Conservation (phyloP, 2,113 vertebrate species). For the Mola mola region DNA sequence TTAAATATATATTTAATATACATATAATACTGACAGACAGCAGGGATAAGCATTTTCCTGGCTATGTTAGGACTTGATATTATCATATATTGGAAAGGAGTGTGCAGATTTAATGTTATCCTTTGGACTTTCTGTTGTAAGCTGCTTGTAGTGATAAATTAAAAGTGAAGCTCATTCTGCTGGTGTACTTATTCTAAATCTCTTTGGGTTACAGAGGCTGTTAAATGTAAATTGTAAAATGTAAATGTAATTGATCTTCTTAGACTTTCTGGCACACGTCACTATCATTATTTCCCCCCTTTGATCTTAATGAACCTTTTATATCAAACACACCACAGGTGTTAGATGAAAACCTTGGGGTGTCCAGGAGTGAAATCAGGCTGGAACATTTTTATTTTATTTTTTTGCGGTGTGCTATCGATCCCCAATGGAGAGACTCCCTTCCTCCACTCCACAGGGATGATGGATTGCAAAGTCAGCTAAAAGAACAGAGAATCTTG, state of each 20-base stretch:
- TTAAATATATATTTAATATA: neutral
- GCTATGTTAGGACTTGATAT: neutral
- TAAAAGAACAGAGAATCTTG: conserved; percentile 31
- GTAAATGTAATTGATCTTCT: conserved; percentile 64
- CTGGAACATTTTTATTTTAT: conserved; percentile 18
- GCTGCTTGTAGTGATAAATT: conserved; percentile 30
- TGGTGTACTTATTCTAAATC: conserved; percentile 40
- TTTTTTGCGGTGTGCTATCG: conserved; percentile 29
- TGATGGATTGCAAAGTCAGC: conserved; percentile 47
- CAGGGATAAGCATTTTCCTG: neutral
- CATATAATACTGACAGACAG: neutral
- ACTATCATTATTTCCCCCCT: conserved; percentile 50
- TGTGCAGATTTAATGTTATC: conserved; percentile 6
- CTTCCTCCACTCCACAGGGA: conserved; percentile 17
- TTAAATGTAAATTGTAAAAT: conserved; percentile 67
- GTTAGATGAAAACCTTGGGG: conserved; percentile 43
- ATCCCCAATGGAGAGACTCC: conserved; percentile 38
- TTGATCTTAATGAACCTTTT: conserved; percentile 61
- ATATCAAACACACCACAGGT: conserved; percentile 60
- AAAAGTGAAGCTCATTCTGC: conserved; percentile 29
- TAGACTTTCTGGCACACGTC: conserved; percentile 46
- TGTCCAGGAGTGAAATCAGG: conserved; percentile 26
- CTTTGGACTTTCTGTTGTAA: conserved; percentile 11
- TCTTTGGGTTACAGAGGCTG: conserved; percentile 26
- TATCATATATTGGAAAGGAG: neutral